Base-by-base conservation (phyloP, 2,888 invertebrate genomes). In the Encarsia formosa region DNA sequence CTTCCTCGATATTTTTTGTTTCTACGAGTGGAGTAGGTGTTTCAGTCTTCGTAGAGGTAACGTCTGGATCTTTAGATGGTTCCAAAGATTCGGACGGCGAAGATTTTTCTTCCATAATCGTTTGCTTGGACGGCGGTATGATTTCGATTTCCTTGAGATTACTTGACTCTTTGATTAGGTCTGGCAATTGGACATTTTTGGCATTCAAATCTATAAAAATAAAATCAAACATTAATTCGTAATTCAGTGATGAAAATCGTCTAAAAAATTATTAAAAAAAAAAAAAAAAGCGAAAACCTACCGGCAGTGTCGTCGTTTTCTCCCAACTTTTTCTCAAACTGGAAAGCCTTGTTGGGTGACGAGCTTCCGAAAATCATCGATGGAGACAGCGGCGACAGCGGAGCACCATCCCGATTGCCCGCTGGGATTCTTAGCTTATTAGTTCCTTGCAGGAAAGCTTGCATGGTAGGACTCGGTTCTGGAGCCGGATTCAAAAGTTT, bases 401-500 rank as follows among this genome's bases (percentile, higher is more conserved):
- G 59, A 16, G n/a, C n/a, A n/a, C n/a, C n/a, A n/a, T n/a, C n/a
- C n/a, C n/a, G n/a, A n/a, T n/a, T 52, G 9, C 15, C 19, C 16
- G 13, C 54, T 59, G 4, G 62, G 4, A 62, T 49, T 6, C 73
- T 68, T 16, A 73, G 53, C 54, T 73, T 76, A 35, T 66, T 72
- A 8, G 74, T 69, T 13, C 75, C 75, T 61, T 83, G 80, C 49
- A 86, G 70, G 62, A 86, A 84, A 4, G 82, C 83, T 67, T 85
- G 84, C 84, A 85, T 85, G 39, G 82, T 80, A 0, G 84, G 80
- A 65, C 82, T 84, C 13, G 84, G 82, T 43, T 82, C 81, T 0
- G 84, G 79, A 0, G 89, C 87, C 0, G 90, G 89, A 70, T 90
- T 87, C 34, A 92, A 72, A 60, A 91, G 76, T 67, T 91, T 92